phyloP scores from a whole-genome alignment of 2,888 invertebrate species.

The Zygothrica quintamaculata region DNA sequence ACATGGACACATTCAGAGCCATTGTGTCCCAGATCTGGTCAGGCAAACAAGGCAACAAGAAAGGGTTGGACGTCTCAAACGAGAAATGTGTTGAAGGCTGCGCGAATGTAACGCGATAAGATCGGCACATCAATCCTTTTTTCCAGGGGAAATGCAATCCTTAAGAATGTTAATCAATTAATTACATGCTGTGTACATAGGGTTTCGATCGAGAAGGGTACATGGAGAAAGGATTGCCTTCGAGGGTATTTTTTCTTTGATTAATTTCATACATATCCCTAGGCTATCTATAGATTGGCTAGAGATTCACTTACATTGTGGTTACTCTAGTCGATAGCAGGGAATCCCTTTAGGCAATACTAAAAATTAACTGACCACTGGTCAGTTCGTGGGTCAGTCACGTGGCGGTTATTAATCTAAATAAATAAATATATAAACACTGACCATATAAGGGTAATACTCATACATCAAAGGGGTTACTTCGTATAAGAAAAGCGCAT shows the following conservation, averaged over 20 bases:
- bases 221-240: slow-evolving; percentile 51
- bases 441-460: slow-evolving; percentile 47
- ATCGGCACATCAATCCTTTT: slow-evolving; percentile 74
- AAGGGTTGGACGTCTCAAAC: slow-evolving; percentile 55
- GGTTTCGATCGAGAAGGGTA: slow-evolving; percentile 12
- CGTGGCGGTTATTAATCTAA: slow-evolving; percentile 75
- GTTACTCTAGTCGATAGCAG: slow-evolving; percentile 25
- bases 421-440: slow-evolving; percentile 75
- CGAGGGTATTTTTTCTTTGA: slow-evolving; percentile 67
- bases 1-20: slow-evolving; percentile 28
- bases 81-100: slow-evolving; percentile 60
- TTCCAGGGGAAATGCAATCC: slow-evolving; percentile 66
- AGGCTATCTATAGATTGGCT: slow-evolving; percentile 68
- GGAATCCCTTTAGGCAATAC: slow-evolving; percentile 19
- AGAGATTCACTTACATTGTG: slow-evolving; percentile 30
- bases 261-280: slow-evolving; percentile 70
- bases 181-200: slow-evolving; percentile 79
- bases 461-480: slow-evolving; percentile 37
- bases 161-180: slow-evolving; percentile 82
- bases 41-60: slow-evolving; percentile 38
- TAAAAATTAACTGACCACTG: slow-evolving; percentile 66
- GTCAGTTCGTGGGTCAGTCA: slow-evolving; percentile 71
- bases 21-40: slow-evolving; percentile 65
- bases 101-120: slow-evolving; percentile 73
- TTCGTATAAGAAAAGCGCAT: slow-evolving; percentile 19